phyloP scores from a whole-genome alignment of 35 echinoderm and acorn worm species.

The Anneissia japonica region DNA sequence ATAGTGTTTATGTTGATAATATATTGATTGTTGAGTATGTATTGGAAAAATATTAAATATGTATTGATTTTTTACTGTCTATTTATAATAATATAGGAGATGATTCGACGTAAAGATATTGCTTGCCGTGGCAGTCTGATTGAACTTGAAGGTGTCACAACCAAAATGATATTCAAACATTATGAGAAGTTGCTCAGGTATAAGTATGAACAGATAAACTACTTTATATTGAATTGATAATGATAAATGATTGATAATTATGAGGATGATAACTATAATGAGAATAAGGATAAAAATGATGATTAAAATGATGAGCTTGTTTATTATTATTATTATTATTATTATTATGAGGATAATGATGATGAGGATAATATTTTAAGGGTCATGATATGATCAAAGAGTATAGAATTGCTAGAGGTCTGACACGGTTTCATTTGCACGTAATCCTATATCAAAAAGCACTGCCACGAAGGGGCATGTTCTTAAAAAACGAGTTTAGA shows the following conservation, averaged over 20 bases:
- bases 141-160: background rate
- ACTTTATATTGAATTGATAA: conserved; percentile 61
- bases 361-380: background rate
- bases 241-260: conserved; percentile 30
- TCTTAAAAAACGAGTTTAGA: no score
- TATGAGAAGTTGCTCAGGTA: background rate
- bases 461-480: no score
- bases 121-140: background rate
- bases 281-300: background rate
- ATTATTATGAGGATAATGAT: background rate
- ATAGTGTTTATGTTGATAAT: no score
- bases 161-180: background rate
- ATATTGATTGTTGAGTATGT: no score
- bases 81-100: background rate
- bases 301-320: no score
- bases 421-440: background rate
- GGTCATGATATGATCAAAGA: background rate
- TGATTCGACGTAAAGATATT: background rate
- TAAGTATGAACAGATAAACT: conserved; percentile 20
- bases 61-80: no score
- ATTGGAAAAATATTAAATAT: no score
- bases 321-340: no score
- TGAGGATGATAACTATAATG: background rate
- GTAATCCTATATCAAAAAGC: no score
- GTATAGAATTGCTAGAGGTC: background rate